Conservation (phyloP, 2,113 vertebrate species). For the Ammospiza caudacuta region DNA sequence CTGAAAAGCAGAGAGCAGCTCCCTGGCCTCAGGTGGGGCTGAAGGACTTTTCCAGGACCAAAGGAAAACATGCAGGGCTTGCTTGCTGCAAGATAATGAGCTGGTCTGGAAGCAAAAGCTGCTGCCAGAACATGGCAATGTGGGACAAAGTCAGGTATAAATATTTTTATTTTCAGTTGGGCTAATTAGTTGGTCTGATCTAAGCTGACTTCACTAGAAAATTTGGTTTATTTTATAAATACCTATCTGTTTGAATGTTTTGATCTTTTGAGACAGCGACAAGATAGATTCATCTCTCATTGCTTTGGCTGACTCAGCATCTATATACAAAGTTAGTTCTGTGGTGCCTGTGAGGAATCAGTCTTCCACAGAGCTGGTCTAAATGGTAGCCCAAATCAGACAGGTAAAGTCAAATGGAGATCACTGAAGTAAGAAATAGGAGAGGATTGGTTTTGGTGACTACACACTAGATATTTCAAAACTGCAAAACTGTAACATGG, state of each 20-base stretch:
- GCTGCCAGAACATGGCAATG: background rate
- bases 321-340: background rate
- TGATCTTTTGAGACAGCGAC: background rate
- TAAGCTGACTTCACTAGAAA: background rate
- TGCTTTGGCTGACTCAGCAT: background rate
- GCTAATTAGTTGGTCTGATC: background rate
- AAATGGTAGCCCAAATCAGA: background rate
- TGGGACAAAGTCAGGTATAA: background rate
- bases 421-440: background rate
- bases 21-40: background rate
- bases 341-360: background rate
- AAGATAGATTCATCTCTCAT: background rate
- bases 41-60: background rate
- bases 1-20: background rate
- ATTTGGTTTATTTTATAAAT: background rate
- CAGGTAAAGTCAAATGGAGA: background rate
- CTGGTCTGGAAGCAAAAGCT: background rate
- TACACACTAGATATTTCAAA: background rate
- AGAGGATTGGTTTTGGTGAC: rapidly evolving
- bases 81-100: background rate
- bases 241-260: background rate
- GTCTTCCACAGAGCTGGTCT: background rate
- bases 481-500: background rate
- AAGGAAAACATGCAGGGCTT: background rate
- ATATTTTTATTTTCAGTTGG: background rate